These are phyloP conservation scores for Saimiri boliviensis DNA, from an alignment of 2,113 vertebrate genomes.

Conservation along the genomic window DNA sequence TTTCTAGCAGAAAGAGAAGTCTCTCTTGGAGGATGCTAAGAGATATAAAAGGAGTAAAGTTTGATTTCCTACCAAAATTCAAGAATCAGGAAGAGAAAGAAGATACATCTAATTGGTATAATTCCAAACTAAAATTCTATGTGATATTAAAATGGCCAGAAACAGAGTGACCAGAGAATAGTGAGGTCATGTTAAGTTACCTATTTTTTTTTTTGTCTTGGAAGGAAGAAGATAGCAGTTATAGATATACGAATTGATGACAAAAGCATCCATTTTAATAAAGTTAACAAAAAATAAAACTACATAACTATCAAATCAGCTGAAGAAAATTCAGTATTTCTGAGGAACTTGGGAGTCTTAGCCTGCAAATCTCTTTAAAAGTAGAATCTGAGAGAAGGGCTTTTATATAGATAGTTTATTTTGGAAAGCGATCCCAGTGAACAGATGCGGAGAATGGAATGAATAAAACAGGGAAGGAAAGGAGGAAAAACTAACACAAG, in stretches of 20 bases:
- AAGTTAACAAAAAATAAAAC: not conserved
- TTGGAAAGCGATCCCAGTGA: not conserved
- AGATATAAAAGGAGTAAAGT: not conserved
- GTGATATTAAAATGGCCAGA: not conserved
- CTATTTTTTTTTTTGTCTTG: not conserved
- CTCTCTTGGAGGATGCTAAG: not conserved
- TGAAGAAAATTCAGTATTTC: not conserved
- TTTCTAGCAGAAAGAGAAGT: not conserved
- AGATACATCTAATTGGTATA: not conserved
- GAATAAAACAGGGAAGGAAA: not conserved
- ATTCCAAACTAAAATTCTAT: not conserved
- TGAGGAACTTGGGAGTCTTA: not conserved
- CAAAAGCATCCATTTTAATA: not conserved
- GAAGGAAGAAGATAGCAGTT: not conserved
- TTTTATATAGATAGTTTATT: not conserved
- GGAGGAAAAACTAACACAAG: not conserved
- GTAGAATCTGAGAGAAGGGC: not conserved
- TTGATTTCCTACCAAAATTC: not conserved
- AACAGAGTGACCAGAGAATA: not conserved
- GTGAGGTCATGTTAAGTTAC: not conserved
- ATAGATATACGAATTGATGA: not conserved
- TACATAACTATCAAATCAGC: not conserved
- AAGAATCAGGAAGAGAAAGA: not conserved
- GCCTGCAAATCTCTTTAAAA: not conserved
- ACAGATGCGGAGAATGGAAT: not conserved